Evolutionary conservation across 2,113 vertebrate genomes (phyloP).

Genomic region (Aleadryas rufinucha): DNA sequence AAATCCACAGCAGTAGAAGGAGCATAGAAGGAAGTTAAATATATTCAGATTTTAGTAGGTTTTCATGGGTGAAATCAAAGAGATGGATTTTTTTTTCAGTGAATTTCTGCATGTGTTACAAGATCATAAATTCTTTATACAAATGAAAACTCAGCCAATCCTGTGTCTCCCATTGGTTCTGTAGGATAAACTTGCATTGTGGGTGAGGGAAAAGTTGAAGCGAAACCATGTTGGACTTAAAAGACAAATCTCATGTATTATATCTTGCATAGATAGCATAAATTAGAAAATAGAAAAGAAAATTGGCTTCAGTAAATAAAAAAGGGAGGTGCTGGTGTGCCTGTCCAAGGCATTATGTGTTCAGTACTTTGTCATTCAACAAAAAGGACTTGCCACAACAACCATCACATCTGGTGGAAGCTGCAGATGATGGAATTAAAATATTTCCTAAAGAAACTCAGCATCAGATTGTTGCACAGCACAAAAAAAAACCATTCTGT

Average conservation of each 20-base stretch:
- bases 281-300: background rate
- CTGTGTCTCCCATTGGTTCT: background rate
- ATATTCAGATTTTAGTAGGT: background rate
- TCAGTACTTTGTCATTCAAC: background rate
- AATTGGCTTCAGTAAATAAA: background rate
- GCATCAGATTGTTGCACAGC: background rate
- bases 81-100: background rate
- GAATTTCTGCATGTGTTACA: background rate
- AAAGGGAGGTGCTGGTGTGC: background rate
- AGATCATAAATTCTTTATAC: background rate
- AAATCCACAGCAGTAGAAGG: background rate
- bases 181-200: background rate
- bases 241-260: background rate
- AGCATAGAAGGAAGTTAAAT: background rate
- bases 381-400: constrained; percentile 17
- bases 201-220: background rate
- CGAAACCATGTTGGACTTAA: background rate
- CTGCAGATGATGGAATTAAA: background rate
- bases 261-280: background rate
- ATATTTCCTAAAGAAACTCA: background rate
- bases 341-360: background rate
- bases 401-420: background rate
- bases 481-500: background rate
- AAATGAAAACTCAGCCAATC: background rate
- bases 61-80: background rate